Percentiles rank a stretch among this genome's conserved stretches.
Evolutionary conservation across 2,113 vertebrate genomes (phyloP).

Genomic region (Pluvianellus socialis): DNA sequence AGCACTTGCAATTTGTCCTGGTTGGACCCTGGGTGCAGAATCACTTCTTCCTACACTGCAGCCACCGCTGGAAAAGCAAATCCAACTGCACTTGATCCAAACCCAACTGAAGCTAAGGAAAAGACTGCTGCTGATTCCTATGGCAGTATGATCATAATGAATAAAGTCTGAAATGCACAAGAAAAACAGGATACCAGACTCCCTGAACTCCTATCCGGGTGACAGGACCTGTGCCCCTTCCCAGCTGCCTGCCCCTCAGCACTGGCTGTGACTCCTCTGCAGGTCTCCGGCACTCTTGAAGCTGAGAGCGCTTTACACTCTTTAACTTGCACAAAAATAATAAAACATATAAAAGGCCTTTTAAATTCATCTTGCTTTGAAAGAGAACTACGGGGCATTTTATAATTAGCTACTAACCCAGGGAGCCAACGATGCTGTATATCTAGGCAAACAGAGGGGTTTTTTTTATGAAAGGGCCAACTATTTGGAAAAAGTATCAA

Average conservation of each 20-base stretch:
- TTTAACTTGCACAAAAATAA: background rate
- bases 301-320: background rate
- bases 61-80: background rate
- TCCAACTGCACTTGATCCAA: background rate
- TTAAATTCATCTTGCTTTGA: conserved; percentile 6
- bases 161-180: background rate
- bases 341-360: background rate
- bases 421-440: background rate
- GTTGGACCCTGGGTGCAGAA: background rate
- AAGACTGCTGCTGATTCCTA: background rate
- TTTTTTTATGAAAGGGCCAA: background rate
- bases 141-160: background rate
- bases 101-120: background rate
- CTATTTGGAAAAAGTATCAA: background rate
- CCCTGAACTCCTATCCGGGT: background rate
- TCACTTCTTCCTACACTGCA: background rate
- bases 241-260: background rate
- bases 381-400: conserved; percentile 23
- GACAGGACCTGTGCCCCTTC: background rate
- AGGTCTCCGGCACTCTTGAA: background rate
- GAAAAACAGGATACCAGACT: background rate
- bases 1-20: background rate
- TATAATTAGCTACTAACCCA: conserved; percentile 22
- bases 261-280: background rate
- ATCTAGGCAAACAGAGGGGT: background rate